Conservation (phyloP, 2,113 vertebrate genomes). For the human (Homo sapiens) region GRCh38 chr1:107986001-107986500, state of each 20-base stretch:
- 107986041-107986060: neutral
- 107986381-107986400: neutral
- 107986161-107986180: neutral
- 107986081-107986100: neutral
- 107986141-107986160: neutral
- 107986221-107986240: neutral
- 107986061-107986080: neutral
- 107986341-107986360: neutral
- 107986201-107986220: neutral
- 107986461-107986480: neutral
- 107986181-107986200: neutral
- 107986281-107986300: neutral
- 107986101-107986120: neutral
- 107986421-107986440: neutral
- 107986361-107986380: neutral
- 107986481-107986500: neutral
- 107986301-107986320: neutral
- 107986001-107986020: neutral
- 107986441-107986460: neutral
- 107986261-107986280: neutral
- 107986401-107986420: neutral
- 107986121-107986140: neutral
- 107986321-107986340: neutral
- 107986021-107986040: neutral
- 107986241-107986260: constrained; percentile 13